Conservation (phyloP, 2,113 vertebrate species). For the Acrocephalus arundinaceus region DNA sequence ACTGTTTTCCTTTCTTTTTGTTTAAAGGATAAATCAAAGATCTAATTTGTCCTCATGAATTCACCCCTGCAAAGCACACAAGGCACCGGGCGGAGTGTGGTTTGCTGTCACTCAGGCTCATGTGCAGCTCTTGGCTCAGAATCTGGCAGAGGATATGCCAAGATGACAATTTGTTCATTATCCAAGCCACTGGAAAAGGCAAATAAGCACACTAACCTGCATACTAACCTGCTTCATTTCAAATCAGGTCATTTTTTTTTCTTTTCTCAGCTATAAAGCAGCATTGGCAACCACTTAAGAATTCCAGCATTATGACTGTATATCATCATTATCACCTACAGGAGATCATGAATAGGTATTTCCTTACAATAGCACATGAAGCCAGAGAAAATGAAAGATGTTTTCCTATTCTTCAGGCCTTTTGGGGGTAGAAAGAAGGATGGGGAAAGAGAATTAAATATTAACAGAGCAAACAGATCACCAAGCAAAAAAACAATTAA, state of each 20-base stretch:
- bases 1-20: conserved; percentile 58
- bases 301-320: conserved; percentile 54
- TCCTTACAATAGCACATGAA: conserved; percentile 49
- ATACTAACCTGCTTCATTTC: conserved; percentile 33
- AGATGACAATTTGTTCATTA: conserved; percentile 63
- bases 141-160: conserved; percentile 17
- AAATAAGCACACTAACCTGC: conserved; percentile 42
- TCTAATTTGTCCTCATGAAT: conserved; percentile 67
- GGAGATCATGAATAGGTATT: conserved; percentile 46
- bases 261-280: conserved; percentile 43
- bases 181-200: conserved; percentile 35
- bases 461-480: conserved; percentile 58
- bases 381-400: conserved; percentile 59
- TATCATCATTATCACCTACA: conserved; percentile 61
- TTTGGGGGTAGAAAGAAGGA: conserved; percentile 45
- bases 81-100: neutral
- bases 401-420: conserved; percentile 57
- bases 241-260: conserved; percentile 38
- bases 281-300: conserved; percentile 62
- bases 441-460: conserved; percentile 45
- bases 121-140: neutral
- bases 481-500: conserved; percentile 75
- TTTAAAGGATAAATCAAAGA: conserved; percentile 73
- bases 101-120: conserved; percentile 26
- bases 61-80: conserved; percentile 26